These are phyloP conservation scores for Peromyscus leucopus DNA, from an alignment of 2,113 vertebrate species.

Conservation along the genomic window DNA sequence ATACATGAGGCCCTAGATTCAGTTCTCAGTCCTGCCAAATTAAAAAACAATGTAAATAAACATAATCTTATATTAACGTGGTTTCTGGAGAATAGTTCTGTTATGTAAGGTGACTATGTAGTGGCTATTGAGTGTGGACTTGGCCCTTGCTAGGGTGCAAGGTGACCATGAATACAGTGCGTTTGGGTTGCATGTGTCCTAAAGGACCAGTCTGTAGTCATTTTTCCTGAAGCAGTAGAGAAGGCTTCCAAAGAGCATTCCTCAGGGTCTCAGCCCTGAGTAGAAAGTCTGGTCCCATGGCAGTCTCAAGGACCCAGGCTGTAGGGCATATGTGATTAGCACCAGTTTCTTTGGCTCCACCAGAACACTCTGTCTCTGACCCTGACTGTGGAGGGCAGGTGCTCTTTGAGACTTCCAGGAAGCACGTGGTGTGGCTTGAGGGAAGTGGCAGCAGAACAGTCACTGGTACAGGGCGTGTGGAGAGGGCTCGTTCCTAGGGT, in stretches of 20 bases:
- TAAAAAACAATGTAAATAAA: not conserved
- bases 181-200: not conserved
- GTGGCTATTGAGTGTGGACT: not conserved
- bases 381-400: too few relatives aligned
- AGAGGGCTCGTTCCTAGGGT: too few relatives aligned
- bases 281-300: not conserved
- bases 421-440: accelerated
- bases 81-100: not conserved
- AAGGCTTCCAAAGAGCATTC: not conserved
- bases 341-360: not conserved
- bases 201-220: not conserved
- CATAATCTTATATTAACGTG: not conserved
- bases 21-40: not conserved
- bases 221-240: not conserved
- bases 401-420: not conserved
- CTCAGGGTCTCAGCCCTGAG: not conserved
- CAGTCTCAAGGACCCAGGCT: not conserved
- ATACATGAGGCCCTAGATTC: not conserved
- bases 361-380: too few relatives aligned
- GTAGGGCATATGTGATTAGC: not conserved
- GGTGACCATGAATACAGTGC: not conserved
- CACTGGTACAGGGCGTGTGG: too few relatives aligned
- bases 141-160: not conserved
- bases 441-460: not conserved
- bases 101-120: not conserved